These are phyloP conservation scores for Zaprionus lachaisei DNA, from an alignment of 1,140 invertebrate genomes.

Conservation along the genomic window DNA sequence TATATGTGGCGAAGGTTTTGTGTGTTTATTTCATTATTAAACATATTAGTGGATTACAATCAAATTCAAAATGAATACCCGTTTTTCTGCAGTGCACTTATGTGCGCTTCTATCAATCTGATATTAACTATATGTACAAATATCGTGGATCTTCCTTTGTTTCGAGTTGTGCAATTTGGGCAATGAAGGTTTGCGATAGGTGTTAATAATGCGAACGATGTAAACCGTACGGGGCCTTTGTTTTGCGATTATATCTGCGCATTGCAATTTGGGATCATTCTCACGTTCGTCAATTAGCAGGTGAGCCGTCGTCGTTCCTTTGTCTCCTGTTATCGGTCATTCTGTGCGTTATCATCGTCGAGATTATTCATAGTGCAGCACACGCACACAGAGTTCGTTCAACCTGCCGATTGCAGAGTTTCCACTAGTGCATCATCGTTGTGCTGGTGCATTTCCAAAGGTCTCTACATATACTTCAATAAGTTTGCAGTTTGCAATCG, in stretches of 20 bases:
- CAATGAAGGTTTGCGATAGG: not conserved
- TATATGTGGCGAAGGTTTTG: too few species aligned
- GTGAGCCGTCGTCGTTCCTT: not conserved
- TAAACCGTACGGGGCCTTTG: not conserved
- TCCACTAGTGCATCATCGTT: not conserved
- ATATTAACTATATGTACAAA: not conserved
- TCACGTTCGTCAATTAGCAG: conserved; percentile 12
- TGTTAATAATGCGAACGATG: not conserved
- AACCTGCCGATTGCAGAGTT: not conserved
- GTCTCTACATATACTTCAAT: not conserved
- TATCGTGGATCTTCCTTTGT: not conserved
- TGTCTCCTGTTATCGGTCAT: conserved; percentile 1
- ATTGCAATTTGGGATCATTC: not conserved
- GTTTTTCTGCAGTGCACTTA: too few species aligned
- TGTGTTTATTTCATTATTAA: too few species aligned
- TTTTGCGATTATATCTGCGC: conserved; percentile 7
- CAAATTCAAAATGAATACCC: too few species aligned
- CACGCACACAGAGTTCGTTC: not conserved
- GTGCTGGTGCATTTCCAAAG: not conserved
- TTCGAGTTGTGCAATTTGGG: not conserved
- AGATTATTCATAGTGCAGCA: not conserved
- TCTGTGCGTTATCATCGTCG: not conserved
- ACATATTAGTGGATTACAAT: too few species aligned
- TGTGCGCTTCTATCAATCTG: too few species aligned
- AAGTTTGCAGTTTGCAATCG: conserved; percentile 14